These are phyloP conservation scores for Thysanoteuthis rhombus DNA, from an alignment of 2,888 invertebrate species.

Conservation along the genomic window DNA sequence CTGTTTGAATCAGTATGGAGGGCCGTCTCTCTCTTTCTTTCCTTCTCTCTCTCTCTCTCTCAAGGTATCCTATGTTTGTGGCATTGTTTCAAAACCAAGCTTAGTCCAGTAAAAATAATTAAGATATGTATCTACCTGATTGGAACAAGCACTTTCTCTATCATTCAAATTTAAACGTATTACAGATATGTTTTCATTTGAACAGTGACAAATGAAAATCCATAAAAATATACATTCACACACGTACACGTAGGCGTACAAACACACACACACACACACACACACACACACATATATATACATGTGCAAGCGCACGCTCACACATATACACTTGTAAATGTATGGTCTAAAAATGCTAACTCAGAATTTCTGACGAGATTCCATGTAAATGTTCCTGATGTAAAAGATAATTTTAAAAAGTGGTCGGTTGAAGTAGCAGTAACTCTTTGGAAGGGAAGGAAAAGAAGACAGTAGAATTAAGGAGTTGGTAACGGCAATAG, in stretches of 20 bases:
- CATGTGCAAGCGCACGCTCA: too few relatives aligned
- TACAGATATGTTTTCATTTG: neutral
- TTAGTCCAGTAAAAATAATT: too few relatives aligned
- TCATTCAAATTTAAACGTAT: too few relatives aligned
- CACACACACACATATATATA: neutral
- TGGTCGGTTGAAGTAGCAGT: neutral
- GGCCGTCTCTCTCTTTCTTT: too few relatives aligned
- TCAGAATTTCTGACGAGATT: neutral
- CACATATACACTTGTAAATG: neutral
- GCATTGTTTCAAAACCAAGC: too few relatives aligned
- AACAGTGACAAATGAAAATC: neutral
- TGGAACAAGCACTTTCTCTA: too few relatives aligned
- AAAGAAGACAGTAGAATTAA: neutral
- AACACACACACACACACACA: too few relatives aligned
- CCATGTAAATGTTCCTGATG: neutral
- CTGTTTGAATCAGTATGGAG: too few relatives aligned
- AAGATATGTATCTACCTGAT: too few relatives aligned
- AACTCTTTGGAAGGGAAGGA: neutral
- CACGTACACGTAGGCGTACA: neutral
- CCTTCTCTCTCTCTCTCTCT: too few relatives aligned
- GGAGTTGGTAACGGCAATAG: neutral
- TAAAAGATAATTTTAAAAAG: neutral
- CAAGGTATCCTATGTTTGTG: too few relatives aligned
- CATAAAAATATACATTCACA: neutral
- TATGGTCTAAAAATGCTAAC: neutral